Evolutionary conservation across 2,113 vertebrate genomes (phyloP).

Genomic region (Lophura nycthemera): DNA sequence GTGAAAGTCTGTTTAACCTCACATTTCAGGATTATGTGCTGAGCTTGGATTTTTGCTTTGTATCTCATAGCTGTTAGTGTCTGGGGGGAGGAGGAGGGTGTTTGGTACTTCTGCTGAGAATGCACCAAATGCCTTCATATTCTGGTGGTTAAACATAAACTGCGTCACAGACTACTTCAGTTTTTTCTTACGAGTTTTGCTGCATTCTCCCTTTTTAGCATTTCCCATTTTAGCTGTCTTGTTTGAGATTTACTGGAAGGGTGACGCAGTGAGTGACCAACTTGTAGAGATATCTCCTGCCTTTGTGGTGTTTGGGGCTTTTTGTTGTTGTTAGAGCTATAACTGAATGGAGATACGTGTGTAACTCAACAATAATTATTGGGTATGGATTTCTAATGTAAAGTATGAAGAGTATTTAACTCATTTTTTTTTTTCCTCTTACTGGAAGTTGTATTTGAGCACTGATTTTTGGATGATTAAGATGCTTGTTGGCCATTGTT

Average conservation of each 20-base stretch:
- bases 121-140: not conserved
- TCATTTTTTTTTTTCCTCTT: not conserved
- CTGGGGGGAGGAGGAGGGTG: rapidly evolving
- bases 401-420: not conserved
- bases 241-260: not conserved
- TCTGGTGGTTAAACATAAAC: not conserved
- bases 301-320: not conserved
- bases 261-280: not conserved
- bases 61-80: not conserved
- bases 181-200: not conserved
- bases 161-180: not conserved
- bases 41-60: too few species aligned
- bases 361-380: not conserved
- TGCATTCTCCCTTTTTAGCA: not conserved
- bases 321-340: not conserved
- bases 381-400: not conserved
- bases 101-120: not conserved
- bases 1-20: not conserved
- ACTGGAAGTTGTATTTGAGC: not conserved
- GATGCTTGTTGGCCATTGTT: slow-evolving; percentile 14
- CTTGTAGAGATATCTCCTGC: not conserved
- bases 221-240: not conserved
- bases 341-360: not conserved
- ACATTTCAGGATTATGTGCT: too few species aligned
- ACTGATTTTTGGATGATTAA: slow-evolving; percentile 36